These are phyloP conservation scores for Microchirus variegatus DNA, from an alignment of 2,797 vertebrate species.

Conservation along the genomic window DNA sequence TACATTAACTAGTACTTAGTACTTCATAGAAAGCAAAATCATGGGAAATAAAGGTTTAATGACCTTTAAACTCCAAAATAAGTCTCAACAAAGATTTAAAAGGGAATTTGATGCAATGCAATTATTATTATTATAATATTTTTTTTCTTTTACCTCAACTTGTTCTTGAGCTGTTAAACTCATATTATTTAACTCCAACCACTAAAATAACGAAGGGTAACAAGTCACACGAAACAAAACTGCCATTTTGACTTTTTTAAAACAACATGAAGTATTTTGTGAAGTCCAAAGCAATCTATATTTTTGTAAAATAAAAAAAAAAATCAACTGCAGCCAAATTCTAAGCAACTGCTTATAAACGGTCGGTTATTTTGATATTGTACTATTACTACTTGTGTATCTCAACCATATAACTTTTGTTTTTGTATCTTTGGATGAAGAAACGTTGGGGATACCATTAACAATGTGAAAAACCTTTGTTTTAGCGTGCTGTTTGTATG, in stretches of 20 bases:
- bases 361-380: conserved; percentile 34
- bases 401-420: conserved; percentile 4
- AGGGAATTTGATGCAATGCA: conserved; percentile 43
- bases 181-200: conserved; percentile 25
- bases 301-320: too few relatives aligned
- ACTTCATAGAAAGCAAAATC: not conserved
- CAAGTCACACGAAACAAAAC: conserved; percentile 24
- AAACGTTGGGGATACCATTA: conserved; percentile 4
- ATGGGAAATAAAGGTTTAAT: conserved; percentile 4
- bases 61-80: conserved; percentile 11
- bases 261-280: conserved; percentile 49
- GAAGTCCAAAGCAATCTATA: conserved; percentile 37
- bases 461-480: not conserved
- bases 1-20: conserved; percentile 4
- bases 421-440: conserved; percentile 22
- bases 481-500: not conserved
- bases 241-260: conserved; percentile 26
- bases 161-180: conserved; percentile 25
- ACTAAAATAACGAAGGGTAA: conserved; percentile 25
- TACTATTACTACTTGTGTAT: conserved; percentile 42
- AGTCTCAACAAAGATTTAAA: conserved; percentile 21
- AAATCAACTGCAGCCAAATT: conserved; percentile 47
- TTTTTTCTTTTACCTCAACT: too few relatives aligned
- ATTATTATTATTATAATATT: not conserved
- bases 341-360: conserved; percentile 10